Evolutionary conservation across 2,113 vertebrate genomes (phyloP), one percentile per base, ranked within the genome.

Genomic region (Panthera uncia): DNA sequence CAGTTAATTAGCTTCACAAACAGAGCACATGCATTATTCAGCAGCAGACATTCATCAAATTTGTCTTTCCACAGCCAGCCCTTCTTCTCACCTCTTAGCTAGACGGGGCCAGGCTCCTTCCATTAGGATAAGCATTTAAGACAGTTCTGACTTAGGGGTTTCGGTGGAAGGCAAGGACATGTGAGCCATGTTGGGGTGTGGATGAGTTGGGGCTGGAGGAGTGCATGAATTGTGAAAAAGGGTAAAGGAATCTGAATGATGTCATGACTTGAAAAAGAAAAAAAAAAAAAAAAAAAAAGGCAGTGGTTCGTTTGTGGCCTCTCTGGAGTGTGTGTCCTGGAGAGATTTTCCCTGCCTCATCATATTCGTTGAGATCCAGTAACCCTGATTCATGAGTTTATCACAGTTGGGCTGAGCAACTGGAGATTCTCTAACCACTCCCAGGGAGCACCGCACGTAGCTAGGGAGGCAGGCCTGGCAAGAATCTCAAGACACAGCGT

Each of bases 1-100:
- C 55, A 71, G 94, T 50, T 98, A 97, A 97, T 97, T 95, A 95
- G 69, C 97, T 97, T 71, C 55, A 36, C 83, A 89, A 96, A 95
- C 81, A 92, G 48, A 89, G 48, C 9, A n/a, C 57, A 81, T 96
- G 81, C 74, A 92, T 96, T 97, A 96, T 95, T 96, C 97, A 85
- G 76, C 97, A 82, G 84, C 36, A 79, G 83, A 66, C 2, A 2
- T 81, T 94, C 94, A 86, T 96, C 87, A 85, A 73, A 83, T 82
- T 16, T 50, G 63, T 82, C 71, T 94, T 81, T 78, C 57, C 25
- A 19, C 15, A 33, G n/a, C 11, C 36, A 90, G 38, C 14, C 33
- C 29, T 50, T 18, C 16, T 73, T n/a, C 23, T 93, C 65, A 81
- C n/a, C 80, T 85, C 36, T 63, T 10, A 18, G 2, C 1, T 41